Percentiles rank a stretch among this genome's conserved stretches.
phyloP scores from a whole-genome alignment of 2,113 vertebrate genomes.

The Syngnathus typhle region DNA sequence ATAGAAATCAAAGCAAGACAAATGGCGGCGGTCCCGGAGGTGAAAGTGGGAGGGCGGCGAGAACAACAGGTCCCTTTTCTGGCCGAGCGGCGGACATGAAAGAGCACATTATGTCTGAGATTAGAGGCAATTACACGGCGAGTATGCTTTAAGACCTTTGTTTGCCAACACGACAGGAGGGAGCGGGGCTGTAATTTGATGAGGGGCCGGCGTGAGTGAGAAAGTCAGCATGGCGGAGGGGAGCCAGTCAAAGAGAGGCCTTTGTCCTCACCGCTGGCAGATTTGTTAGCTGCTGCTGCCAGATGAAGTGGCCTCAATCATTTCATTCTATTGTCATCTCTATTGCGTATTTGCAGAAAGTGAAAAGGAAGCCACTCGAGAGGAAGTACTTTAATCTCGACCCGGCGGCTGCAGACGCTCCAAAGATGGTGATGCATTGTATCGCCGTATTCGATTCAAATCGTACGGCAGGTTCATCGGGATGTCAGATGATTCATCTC shows the following conservation, averaged over 20 bases:
- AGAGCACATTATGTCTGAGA: conserved; percentile 69
- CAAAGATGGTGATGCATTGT: conserved; percentile 53
- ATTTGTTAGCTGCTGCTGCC: conserved; percentile 10
- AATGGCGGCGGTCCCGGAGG: conserved; percentile 22
- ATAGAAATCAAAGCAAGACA: conserved; percentile 29
- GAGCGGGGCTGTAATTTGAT: conserved; percentile 70
- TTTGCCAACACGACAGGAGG: conserved; percentile 76
- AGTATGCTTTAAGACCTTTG: conserved; percentile 73
- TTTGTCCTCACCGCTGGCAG: conserved; percentile 33
- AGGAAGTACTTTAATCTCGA: conserved; percentile 49
- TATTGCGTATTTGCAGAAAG: conserved; percentile 17
- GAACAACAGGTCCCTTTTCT: conserved; percentile 65
- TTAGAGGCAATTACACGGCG: conserved; percentile 70
- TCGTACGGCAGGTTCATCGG: conserved; percentile 54
- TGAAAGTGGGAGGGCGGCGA: conserved; percentile 45
- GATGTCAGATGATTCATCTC: conserved; percentile 56
- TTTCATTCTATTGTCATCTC: conserved; percentile 4
- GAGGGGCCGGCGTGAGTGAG: conserved; percentile 58
- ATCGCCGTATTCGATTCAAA: conserved; percentile 41
- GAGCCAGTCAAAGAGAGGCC: conserved; percentile 42
- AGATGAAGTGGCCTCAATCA: conserved; percentile 21
- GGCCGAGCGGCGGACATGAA: conserved; percentile 56
- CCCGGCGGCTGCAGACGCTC: conserved; percentile 31
- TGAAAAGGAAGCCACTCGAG: conserved; percentile 18
- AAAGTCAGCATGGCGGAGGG: conserved; percentile 44